A percentile compares a stretch with the other conserved stretches of the same genome.
Evolutionary conservation across 2,888 invertebrate genomes (phyloP).

Genomic region (Tenthredo scrophulariae): DNA sequence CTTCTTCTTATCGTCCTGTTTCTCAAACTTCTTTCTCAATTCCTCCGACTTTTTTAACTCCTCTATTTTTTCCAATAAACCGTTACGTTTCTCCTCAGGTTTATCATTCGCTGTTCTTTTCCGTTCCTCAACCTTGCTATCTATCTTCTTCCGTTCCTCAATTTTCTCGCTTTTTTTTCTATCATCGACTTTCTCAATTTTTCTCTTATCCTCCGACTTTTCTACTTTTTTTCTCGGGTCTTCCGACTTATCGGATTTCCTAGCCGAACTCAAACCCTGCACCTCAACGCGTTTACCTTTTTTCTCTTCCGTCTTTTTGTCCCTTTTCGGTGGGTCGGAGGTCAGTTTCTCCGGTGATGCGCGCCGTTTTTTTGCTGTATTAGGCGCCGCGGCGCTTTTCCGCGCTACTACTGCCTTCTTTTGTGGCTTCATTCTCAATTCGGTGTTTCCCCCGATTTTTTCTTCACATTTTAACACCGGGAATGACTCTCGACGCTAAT

Average conservation of each 20-base stretch:
- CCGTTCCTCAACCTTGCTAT: conserved; percentile 68
- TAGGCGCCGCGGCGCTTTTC: conserved; percentile 75
- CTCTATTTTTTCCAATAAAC: conserved; percentile 48
- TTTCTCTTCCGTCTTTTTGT: conserved; percentile 70
- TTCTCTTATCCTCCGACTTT: conserved; percentile 60
- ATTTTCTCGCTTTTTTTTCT: conserved; percentile 67
- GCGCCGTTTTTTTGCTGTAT: conserved; percentile 74
- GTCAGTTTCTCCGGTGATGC: conserved; percentile 70
- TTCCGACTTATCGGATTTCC: conserved; percentile 56
- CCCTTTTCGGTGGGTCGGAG: conserved; percentile 66
- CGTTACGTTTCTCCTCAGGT: conserved; percentile 60
- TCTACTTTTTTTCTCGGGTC: conserved; percentile 58
- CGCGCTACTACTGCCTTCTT: conserved; percentile 75
- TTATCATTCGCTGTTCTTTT: conserved; percentile 62
- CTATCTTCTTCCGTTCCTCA: conserved; percentile 54
- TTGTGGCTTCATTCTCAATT: conserved; percentile 75
- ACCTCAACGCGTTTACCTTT: conserved; percentile 76
- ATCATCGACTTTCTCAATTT: conserved; percentile 58
- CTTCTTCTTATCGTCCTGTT: conserved; percentile 65
- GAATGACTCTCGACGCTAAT: conserved; percentile 15
- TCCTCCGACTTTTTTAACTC: conserved; percentile 58
- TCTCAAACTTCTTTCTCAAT: conserved; percentile 67
- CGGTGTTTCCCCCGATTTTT: neutral
- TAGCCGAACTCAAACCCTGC: conserved; percentile 69
- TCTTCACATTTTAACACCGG: conserved; percentile 50